These are phyloP conservation scores for Ectropis grisescens DNA, from an alignment of 1,140 invertebrate genomes.

Conservation along the genomic window DNA sequence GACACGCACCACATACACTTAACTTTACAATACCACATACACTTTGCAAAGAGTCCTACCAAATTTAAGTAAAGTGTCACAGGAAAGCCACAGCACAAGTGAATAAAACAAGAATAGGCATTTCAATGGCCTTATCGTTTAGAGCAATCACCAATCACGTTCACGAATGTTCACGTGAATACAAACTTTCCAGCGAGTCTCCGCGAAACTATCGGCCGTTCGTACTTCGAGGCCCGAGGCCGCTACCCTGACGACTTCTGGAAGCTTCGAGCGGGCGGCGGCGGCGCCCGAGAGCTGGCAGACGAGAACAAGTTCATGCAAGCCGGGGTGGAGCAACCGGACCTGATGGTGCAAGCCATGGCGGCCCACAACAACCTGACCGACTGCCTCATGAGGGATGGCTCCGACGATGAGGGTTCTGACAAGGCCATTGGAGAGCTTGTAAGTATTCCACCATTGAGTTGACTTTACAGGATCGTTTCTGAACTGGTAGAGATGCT, in stretches of 20 bases:
- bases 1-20: too few relatives aligned
- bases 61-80: too few relatives aligned
- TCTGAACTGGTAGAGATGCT: too few relatives aligned
- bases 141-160: too few relatives aligned
- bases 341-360: slow-evolving; percentile 58
- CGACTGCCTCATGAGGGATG: slow-evolving; percentile 43
- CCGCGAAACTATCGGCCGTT: slow-evolving; percentile 79
- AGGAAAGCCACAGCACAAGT: too few relatives aligned
- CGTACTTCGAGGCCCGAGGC: slow-evolving; percentile 78
- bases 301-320: slow-evolving; percentile 74
- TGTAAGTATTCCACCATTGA: slow-evolving; percentile 13
- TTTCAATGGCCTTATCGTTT: too few relatives aligned
- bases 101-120: too few relatives aligned
- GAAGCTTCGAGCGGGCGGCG: slow-evolving; percentile 75
- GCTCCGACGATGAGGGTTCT: slow-evolving; percentile 20
- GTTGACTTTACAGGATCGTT: too few relatives aligned
- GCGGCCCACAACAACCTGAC: slow-evolving; percentile 58
- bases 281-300: slow-evolving; percentile 78
- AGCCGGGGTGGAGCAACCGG: slow-evolving; percentile 47
- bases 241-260: slow-evolving; percentile 84
- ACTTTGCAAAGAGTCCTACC: too few relatives aligned
- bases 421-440: slow-evolving; percentile 38
- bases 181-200: slow-evolving; percentile 71
- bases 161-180: too few relatives aligned
- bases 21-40: too few relatives aligned